A percentile compares a stretch with the other conserved stretches of the same genome.
phyloP scores from a whole-genome alignment of 92 coral and sea anemone genomes.

The Epizoanthus stellaris region DNA sequence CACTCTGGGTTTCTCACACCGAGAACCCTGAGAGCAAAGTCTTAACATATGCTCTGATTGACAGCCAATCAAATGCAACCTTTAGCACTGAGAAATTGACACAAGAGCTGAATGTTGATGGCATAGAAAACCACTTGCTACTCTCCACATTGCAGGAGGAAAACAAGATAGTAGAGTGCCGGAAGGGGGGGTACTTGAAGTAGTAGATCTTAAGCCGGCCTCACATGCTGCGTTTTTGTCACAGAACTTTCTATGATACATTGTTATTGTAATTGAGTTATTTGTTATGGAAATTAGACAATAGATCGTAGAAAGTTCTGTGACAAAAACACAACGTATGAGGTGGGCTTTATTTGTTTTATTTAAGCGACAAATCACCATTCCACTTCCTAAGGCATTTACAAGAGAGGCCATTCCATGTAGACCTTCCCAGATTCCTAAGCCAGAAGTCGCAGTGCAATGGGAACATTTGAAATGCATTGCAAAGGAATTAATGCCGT shows the following conservation, averaged over 20 bases:
- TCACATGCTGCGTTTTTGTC: not conserved
- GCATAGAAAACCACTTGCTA: slow-evolving; percentile 52
- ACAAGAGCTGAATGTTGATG: slow-evolving; percentile 40
- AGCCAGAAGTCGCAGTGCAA: slow-evolving; percentile 52
- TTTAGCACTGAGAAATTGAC: slow-evolving; percentile 58
- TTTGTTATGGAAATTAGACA: too few species aligned
- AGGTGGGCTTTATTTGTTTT: too few species aligned
- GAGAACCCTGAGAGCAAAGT: slow-evolving; percentile 28
- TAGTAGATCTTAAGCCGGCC: not conserved
- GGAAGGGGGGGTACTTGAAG: slow-evolving; percentile 46
- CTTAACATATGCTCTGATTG: slow-evolving; percentile 62
- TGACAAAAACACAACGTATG: too few species aligned
- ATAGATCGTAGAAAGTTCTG: too few species aligned
- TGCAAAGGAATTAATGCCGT: slow-evolving; percentile 56
- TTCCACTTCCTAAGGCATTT: not conserved
- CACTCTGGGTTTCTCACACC: slow-evolving; percentile 50
- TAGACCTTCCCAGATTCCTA: not conserved
- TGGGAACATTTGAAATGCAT: slow-evolving; percentile 62
- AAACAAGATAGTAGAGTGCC: slow-evolving; percentile 49
- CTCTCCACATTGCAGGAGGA: slow-evolving; percentile 70
- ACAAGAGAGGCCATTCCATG: not conserved
- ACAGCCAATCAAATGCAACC: slow-evolving; percentile 65
- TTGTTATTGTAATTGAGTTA: too few species aligned
- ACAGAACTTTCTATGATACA: too few species aligned
- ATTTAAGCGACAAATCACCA: not conserved